Evolutionary conservation across 2,888 invertebrate species (phyloP), one percentile per base, ranked within the genome.

Genomic region (Tryphoninae sp.): DNA sequence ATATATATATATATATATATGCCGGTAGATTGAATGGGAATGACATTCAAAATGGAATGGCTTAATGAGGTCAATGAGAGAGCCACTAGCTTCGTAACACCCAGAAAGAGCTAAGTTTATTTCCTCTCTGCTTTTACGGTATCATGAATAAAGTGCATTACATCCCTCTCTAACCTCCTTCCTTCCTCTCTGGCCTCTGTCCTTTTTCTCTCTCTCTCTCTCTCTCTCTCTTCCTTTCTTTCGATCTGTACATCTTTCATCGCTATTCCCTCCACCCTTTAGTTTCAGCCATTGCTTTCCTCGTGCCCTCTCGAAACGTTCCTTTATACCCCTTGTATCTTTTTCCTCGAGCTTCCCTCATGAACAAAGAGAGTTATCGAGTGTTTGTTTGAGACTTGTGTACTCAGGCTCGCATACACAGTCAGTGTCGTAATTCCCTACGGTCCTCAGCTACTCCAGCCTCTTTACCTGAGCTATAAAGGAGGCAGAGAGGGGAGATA

Each of bases 361-460:
- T 79, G 72, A 82, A 82, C 82, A 73, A 65, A 58, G 82, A 77
- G 77, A 77, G 77, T 55, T 42, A 72, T 73, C 79, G 79, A 82
- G 82, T 82, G 82, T 82, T 82, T 82, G 82, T 75, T 68, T 73
- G 79, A 82, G 82, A 74, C 82, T 76, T 77, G 82, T 82, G 79
- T 79, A 82, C 79, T 69, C 23, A 82, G 77, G 73, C 82, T 82
- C 82, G 79, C 82, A 77, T 79, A 82, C 76, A 80, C 82, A 68
- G 64, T 45, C 16, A 73, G 73, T 22, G 53, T 53, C 64, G 72
- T 55, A 49, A 77, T 53, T 71, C 64, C 42, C 77, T 64, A 55
- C 26, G 2, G 22, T 40, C 62, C 19, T 40, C 61, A 23, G 9
- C 40, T 40, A 11, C 22, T 13, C 16, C 51, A 45, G 49, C 42